Conservation (phyloP, 2,113 vertebrate species). For the Gallinago jamesoni region DNA sequence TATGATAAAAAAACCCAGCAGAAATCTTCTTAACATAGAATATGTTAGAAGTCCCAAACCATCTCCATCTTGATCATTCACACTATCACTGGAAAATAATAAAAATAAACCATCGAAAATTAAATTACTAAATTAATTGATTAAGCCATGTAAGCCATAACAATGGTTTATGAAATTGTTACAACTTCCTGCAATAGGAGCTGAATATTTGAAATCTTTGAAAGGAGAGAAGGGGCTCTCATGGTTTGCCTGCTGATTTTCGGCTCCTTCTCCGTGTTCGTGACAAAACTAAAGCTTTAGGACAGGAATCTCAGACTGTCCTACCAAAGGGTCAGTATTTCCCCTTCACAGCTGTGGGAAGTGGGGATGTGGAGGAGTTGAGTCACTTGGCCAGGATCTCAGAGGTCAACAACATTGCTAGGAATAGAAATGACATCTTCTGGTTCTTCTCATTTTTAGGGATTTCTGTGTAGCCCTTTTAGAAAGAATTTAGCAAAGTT, state of each 20-base stretch:
- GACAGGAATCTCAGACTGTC: background rate
- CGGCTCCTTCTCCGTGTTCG: fast-evolving
- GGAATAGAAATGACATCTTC: background rate
- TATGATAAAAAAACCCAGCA: background rate
- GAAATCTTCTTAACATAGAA: background rate
- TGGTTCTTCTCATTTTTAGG: background rate
- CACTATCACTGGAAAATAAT: background rate
- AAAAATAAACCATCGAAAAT: background rate
- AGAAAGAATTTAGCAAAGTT: background rate
- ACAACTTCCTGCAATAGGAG: background rate
- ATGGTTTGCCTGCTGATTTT: background rate
- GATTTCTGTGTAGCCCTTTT: background rate
- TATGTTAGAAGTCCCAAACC: background rate
- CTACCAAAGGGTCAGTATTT: background rate
- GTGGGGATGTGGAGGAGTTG: background rate
- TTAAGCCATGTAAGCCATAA: background rate
- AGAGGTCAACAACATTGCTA: background rate
- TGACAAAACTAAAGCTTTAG: background rate
- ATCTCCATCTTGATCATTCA: background rate
- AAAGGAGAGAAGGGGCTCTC: background rate
- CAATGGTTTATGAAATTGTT: background rate
- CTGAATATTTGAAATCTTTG: background rate
- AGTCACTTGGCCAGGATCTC: background rate
- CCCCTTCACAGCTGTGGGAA: background rate
- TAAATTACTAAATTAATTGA: background rate